phyloP scores from a whole-genome alignment of 2,113 vertebrate genomes.

The Pituophis catenifer region DNA sequence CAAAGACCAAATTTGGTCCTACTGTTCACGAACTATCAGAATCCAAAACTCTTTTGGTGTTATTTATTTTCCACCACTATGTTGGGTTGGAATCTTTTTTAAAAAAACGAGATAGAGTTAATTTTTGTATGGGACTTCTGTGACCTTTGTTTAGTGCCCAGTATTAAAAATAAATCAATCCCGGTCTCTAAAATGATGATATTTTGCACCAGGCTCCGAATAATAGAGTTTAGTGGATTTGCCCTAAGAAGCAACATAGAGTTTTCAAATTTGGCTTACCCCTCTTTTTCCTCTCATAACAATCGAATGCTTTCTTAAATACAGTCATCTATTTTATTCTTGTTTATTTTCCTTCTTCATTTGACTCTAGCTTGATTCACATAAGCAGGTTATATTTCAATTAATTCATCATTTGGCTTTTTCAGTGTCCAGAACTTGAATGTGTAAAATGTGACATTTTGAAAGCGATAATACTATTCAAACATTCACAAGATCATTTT shows the following conservation, averaged over 20 bases:
- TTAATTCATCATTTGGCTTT: not conserved
- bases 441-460: not conserved
- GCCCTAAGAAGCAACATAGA: not conserved
- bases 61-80: not conserved
- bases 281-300: not conserved
- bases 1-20: not conserved
- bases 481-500: not conserved
- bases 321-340: not conserved
- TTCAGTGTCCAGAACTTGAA: not conserved
- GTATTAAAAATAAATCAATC: not conserved
- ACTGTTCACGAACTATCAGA: not conserved
- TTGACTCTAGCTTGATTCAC: not conserved
- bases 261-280: not conserved
- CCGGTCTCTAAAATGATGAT: not conserved
- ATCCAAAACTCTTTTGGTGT: not conserved
- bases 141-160: not conserved
- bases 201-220: not conserved
- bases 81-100: not conserved
- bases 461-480: not conserved
- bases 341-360: not conserved
- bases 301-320: not conserved
- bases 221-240: not conserved
- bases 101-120: not conserved
- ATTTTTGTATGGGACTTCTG: not conserved
- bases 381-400: not conserved